Evolutionary conservation across 1,140 invertebrate genomes (phyloP).

Genomic region (Platyscapa corneri): DNA sequence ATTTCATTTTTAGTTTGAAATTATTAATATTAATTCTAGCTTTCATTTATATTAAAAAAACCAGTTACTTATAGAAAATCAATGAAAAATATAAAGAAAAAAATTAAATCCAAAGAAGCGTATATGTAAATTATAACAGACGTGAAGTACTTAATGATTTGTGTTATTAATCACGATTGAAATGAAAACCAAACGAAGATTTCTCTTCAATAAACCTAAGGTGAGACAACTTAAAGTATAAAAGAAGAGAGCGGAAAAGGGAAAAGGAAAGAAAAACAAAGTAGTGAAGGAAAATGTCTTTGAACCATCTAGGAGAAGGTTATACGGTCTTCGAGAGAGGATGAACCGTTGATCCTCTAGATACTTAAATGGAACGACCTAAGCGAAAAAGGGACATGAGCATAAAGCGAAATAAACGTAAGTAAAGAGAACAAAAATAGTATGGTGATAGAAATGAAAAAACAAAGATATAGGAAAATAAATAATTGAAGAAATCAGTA

Average conservation of each 20-base stretch:
- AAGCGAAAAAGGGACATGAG: conserved; percentile 27
- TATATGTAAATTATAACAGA: conserved; percentile 8
- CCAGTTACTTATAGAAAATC: too few species aligned
- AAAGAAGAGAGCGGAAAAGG: background rate
- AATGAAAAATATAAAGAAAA: background rate
- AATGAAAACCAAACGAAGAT: background rate
- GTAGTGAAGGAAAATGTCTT: conserved; percentile 31
- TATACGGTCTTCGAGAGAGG: conserved; percentile 14
- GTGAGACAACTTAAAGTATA: conserved; percentile 11
- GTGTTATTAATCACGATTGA: conserved; percentile 21
- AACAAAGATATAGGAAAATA: background rate
- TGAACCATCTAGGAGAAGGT: background rate
- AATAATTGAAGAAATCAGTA: background rate
- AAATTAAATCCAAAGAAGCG: background rate
- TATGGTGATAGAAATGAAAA: conserved; percentile 6
- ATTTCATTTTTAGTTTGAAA: too few species aligned
- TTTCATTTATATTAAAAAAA: too few species aligned
- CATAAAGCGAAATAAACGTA: conserved; percentile 9
- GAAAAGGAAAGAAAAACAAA: conserved; percentile 19
- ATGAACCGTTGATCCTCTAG: conserved; percentile 10
- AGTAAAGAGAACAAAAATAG: background rate
- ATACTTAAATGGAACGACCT: conserved; percentile 23
- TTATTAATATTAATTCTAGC: too few species aligned
- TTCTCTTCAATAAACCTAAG: background rate
- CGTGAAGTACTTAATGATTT: conserved; percentile 15